A percentile compares a stretch with the other conserved stretches of the same genome.
These are phyloP conservation scores for Chymomyza fuscimana DNA, from an alignment of 2,888 invertebrate genomes.

Conservation along the genomic window DNA sequence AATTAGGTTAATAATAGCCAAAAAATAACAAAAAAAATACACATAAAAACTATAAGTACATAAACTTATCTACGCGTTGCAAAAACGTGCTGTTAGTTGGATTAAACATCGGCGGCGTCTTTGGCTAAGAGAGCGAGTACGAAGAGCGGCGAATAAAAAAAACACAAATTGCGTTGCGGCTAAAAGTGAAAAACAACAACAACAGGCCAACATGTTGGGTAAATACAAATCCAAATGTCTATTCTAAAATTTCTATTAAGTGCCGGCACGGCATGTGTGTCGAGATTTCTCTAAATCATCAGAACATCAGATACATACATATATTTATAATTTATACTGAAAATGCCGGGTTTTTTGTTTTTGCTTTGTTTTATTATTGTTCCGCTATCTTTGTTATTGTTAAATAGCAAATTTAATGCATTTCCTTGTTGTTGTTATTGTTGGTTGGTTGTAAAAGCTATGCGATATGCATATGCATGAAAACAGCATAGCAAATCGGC, in stretches of 20 bases:
- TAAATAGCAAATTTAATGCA: slow-evolving; percentile 36
- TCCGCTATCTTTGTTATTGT: slow-evolving; percentile 27
- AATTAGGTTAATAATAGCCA: slow-evolving; percentile 62
- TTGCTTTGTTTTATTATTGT: slow-evolving; percentile 36
- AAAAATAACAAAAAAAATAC: slow-evolving; percentile 26
- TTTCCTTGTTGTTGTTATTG: slow-evolving; percentile 44
- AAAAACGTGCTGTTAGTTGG: slow-evolving; percentile 8
- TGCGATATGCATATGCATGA: slow-evolving; percentile 45
- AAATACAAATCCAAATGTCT: slow-evolving; percentile 52
- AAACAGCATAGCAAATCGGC: slow-evolving; percentile 29
- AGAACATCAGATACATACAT: slow-evolving; percentile 20
- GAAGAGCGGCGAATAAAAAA: slow-evolving; percentile 32
- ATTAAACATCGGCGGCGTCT: neutral
- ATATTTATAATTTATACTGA: slow-evolving; percentile 26
- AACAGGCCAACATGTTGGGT: slow-evolving; percentile 67
- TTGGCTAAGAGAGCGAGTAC: slow-evolving; percentile 25
- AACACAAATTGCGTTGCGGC: slow-evolving; percentile 70
- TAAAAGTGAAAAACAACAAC: slow-evolving; percentile 53
- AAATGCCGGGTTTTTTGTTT: slow-evolving; percentile 63
- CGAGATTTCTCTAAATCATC: neutral
- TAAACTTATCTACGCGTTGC: slow-evolving; percentile 49
- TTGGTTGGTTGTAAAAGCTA: slow-evolving; percentile 12
- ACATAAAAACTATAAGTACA: slow-evolving; percentile 21
- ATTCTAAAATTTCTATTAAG: neutral
- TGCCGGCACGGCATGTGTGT: neutral